Base-by-base conservation (phyloP, 1,140 invertebrate genomes). In the Calliopsis andreniformis region DNA sequence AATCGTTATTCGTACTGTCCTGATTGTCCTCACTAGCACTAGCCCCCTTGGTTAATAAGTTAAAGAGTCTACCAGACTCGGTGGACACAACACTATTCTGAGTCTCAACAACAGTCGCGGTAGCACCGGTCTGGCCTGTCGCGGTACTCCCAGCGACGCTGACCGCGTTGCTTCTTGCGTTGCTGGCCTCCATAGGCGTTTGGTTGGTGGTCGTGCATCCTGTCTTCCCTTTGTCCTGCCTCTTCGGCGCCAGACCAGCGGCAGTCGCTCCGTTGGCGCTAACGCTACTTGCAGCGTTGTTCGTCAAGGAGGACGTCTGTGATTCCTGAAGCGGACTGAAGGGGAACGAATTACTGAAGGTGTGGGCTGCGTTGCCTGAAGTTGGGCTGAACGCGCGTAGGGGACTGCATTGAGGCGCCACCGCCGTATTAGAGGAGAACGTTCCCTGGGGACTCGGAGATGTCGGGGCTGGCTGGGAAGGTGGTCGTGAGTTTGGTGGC, bases 61-160 rank as follows among this genome's bases (percentile, higher is more conserved):
- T 94, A 59, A 95, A 93, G 51, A 96, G 90, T 62, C 95, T 91
- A 61, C 94, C 95, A 0, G 95, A 95, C 58, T 95, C 94, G 43
- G 93, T 88, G 32, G 88, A 88, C 42, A 88, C 87, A n/a, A 83
- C 78, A 84, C 78, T 82, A 55, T 86, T 88, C 45, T 87, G 84
- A 71, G 82, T 78, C 20, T 87, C 86, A 28, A 76, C 61, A 30
- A 64, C 68, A 32, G 58, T 62, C 25, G 71, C 56, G 23, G 47
- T 45, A 32, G 20, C 32, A 7, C 45, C 32, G 7, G 56, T 39
- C 23, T 72, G 58, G 1, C 45, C 59, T 86, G 89, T n/a, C 88
- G 88, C 14, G 80, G 79, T 45, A 69, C 8, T 30, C 8, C 49
- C 2, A 35, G 43, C 39, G 3, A 55, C 59, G 45, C n/a, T 20